phyloP scores from a whole-genome alignment of 2,797 vertebrate genomes.

The Taeniopygia guttata region DNA sequence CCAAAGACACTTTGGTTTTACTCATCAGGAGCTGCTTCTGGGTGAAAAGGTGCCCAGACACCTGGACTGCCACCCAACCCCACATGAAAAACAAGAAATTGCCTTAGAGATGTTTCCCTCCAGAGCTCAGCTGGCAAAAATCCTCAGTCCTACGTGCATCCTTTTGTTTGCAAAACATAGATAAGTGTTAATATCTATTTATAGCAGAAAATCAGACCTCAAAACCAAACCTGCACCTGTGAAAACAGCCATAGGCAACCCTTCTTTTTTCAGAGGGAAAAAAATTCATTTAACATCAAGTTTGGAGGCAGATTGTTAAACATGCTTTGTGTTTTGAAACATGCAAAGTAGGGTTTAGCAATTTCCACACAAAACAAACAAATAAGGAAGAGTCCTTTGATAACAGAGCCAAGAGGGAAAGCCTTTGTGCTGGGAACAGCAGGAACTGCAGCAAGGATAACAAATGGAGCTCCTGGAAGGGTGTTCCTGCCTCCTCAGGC shows the following conservation, averaged over 20 bases:
- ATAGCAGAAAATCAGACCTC: not conserved
- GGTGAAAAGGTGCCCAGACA: not conserved
- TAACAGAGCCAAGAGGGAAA: not conserved
- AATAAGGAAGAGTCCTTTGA: not conserved
- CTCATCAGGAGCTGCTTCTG: not conserved
- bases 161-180: not conserved
- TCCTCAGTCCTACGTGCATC: not conserved
- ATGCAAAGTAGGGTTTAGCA: not conserved
- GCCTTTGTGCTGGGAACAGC: not conserved
- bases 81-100: fast-evolving
- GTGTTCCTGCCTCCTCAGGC: not conserved
- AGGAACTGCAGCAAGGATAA: not conserved
- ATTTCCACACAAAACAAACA: not conserved
- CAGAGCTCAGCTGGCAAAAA: not conserved
- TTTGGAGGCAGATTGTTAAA: not conserved
- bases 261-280: not conserved
- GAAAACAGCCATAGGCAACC: not conserved
- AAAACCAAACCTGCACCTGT: not conserved
- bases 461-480: not conserved
- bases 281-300: not conserved
- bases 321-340: not conserved
- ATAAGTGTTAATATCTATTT: not conserved
- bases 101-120: not conserved
- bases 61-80: not conserved
- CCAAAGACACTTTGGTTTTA: not conserved